Conservation (phyloP, 2,797 vertebrate genomes). For the Bucorvus abyssinicus region DNA sequence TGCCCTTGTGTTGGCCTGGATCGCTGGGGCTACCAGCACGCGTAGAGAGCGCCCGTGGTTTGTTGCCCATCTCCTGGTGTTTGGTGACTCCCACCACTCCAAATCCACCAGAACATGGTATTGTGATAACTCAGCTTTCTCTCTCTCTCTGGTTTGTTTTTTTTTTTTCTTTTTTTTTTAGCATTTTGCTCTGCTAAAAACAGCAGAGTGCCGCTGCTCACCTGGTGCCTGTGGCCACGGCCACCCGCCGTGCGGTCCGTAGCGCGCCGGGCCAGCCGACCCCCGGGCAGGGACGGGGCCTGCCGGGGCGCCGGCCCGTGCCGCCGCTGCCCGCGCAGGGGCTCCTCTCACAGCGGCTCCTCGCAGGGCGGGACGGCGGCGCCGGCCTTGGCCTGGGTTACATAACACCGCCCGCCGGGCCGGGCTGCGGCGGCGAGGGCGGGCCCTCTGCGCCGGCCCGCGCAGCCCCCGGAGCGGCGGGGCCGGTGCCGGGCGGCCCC, state of each 20-base stretch:
- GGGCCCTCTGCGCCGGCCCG: not conserved
- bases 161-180: too few relatives aligned
- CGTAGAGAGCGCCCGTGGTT: not conserved
- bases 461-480: not conserved
- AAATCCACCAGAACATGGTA: accelerated
- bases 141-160: too few relatives aligned
- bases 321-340: not conserved
- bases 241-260: not conserved
- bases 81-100: not conserved
- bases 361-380: not conserved
- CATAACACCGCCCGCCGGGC: slow-evolving; percentile 1
- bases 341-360: not conserved
- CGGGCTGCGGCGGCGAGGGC: not conserved
- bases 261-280: too few relatives aligned
- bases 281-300: not conserved
- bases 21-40: not conserved
- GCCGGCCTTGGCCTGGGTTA: not conserved
- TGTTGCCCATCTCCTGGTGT: not conserved
- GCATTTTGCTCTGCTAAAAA: not conserved
- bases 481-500: not conserved
- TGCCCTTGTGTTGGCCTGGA: accelerated
- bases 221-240: not conserved
- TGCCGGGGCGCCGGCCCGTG: too few relatives aligned
- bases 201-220: not conserved
- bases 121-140: not conserved